These are phyloP conservation scores for Leucophenga maculata DNA, from an alignment of 2,888 invertebrate genomes.

Conservation along the genomic window DNA sequence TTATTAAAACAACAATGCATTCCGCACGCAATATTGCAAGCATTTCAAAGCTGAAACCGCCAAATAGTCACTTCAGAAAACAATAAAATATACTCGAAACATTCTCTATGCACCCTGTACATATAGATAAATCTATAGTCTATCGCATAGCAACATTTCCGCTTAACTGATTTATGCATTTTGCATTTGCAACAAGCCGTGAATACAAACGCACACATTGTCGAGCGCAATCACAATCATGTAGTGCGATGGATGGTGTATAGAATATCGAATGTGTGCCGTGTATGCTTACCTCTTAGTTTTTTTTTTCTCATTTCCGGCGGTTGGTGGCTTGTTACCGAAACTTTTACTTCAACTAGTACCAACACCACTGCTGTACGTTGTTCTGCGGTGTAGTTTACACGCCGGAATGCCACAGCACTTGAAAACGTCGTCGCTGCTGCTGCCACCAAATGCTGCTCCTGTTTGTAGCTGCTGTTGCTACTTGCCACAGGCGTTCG, in stretches of 20 bases:
- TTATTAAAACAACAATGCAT: too few relatives aligned
- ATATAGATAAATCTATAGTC: background rate
- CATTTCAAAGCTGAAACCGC: too few relatives aligned
- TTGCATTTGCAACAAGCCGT: background rate
- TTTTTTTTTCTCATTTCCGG: slow-evolving; percentile 53
- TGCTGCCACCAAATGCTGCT: too few relatives aligned
- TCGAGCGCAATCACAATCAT: slow-evolving; percentile 8
- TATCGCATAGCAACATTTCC: slow-evolving; percentile 15
- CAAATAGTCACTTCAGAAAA: too few relatives aligned
- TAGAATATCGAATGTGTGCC: background rate
- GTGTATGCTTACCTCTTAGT: slow-evolving; percentile 29
- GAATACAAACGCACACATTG: slow-evolving; percentile 30
- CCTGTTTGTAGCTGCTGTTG: slow-evolving; percentile 32
- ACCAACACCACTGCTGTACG: background rate
- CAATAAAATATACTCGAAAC: too few relatives aligned
- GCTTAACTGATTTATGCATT: slow-evolving; percentile 24
- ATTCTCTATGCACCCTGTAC: too few relatives aligned
- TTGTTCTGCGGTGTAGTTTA: slow-evolving; percentile 53
- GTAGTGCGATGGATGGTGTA: background rate
- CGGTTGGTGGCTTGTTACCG: slow-evolving; percentile 36
- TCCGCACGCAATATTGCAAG: too few relatives aligned
- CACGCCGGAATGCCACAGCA: slow-evolving; percentile 42
- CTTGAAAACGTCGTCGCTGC: too few relatives aligned
- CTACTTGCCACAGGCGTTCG: slow-evolving; percentile 10
- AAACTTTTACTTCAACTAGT: slow-evolving; percentile 43